Percentiles rank a stretch among this genome's conserved stretches.
These are phyloP conservation scores for Bombus superbus DNA, from an alignment of 1,140 invertebrate genomes.

Conservation along the genomic window DNA sequence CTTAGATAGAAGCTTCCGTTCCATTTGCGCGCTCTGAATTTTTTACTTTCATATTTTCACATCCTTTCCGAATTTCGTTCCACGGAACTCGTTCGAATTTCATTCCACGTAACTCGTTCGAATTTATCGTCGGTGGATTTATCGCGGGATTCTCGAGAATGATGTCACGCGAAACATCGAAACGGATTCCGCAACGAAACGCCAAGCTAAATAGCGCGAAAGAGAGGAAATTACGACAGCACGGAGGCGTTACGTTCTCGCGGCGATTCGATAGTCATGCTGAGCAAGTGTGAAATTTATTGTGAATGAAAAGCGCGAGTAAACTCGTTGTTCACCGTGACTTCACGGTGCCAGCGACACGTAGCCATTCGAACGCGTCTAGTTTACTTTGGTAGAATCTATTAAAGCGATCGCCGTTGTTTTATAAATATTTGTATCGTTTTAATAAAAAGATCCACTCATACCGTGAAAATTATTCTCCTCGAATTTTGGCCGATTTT, in stretches of 20 bases:
- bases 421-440: neutral
- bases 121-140: neutral
- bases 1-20: neutral
- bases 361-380: neutral
- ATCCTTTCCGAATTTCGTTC: too few relatives aligned
- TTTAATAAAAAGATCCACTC: neutral
- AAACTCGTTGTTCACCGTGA: slow-evolving; percentile 3
- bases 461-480: neutral
- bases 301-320: slow-evolving; percentile 41
- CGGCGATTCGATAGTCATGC: slow-evolving; percentile 52
- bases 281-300: slow-evolving; percentile 59
- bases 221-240: slow-evolving; percentile 34
- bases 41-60: neutral
- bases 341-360: neutral
- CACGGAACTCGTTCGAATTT: too few relatives aligned
- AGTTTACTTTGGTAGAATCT: too few relatives aligned
- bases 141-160: neutral
- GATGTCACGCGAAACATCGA: neutral
- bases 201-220: neutral
- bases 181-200: slow-evolving; percentile 11
- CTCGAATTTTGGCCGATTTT: neutral
- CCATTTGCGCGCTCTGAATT: neutral
- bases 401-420: too few relatives aligned
- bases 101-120: neutral
- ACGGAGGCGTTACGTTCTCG: slow-evolving; percentile 43